phyloP scores from a whole-genome alignment of 2,888 invertebrate genomes.

The Brachypalpus laphriformis region DNA sequence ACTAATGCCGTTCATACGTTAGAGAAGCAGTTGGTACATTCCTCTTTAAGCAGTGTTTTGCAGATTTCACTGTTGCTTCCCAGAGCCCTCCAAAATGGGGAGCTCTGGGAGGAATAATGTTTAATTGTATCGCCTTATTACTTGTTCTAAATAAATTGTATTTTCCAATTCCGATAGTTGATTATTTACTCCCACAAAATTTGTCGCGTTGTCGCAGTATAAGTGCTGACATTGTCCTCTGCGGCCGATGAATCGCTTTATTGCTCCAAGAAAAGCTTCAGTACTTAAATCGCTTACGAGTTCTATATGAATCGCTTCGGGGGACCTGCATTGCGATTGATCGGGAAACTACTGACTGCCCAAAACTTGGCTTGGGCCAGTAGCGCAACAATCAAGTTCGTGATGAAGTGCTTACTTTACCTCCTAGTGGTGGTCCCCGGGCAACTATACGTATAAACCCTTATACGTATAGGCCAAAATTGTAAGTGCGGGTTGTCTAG shows the following conservation, averaged over 20 bases:
- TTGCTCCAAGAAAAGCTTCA: constrained; percentile 53
- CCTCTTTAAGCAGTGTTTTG: constrained; percentile 72
- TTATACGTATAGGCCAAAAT: too few species aligned
- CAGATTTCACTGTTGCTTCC: constrained; percentile 60
- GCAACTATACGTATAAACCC: too few species aligned
- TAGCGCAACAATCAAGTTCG: too few species aligned
- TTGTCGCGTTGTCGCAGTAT: constrained; percentile 68
- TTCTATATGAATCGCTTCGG: constrained; percentile 72
- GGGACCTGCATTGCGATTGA: too few species aligned
- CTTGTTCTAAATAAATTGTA: constrained; percentile 28
- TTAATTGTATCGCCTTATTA: constrained; percentile 40
- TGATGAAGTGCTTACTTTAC: too few species aligned
- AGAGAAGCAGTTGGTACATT: constrained; percentile 74
- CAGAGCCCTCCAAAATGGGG: constrained; percentile 68
- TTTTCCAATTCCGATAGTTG: too few species aligned
- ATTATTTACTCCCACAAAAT: constrained; percentile 18
- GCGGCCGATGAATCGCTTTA: constrained; percentile 54
- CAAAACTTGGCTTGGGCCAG: too few species aligned
- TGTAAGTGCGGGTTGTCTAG: too few species aligned
- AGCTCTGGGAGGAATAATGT: constrained; percentile 61
- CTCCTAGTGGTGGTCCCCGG: too few species aligned
- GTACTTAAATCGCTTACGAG: constrained; percentile 62
- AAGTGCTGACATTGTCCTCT: constrained; percentile 47
- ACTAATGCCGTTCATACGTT: constrained; percentile 75
- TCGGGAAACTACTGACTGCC: too few species aligned